phyloP scores from a whole-genome alignment of 2,797 vertebrate species.

The Tragelaphus eurycerus region DNA sequence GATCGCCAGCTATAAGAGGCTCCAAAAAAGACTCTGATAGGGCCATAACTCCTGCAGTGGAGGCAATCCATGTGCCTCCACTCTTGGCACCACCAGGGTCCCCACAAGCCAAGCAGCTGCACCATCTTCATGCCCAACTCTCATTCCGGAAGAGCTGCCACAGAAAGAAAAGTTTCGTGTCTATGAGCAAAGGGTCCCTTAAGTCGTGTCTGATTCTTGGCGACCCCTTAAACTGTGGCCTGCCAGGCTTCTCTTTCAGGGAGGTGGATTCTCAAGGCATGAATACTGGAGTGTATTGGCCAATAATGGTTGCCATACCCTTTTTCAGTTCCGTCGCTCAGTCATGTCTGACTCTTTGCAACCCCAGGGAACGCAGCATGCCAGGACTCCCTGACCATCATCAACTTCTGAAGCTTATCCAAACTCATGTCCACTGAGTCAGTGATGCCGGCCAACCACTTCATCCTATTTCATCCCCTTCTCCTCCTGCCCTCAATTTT shows the following conservation, averaged over 20 bases:
- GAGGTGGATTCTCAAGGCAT: neutral
- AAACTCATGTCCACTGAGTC: neutral
- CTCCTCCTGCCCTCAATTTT: neutral
- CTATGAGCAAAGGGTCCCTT: neutral
- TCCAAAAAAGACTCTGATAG: neutral
- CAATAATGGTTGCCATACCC: neutral
- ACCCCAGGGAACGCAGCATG: rapidly evolving
- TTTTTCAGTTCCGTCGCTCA: neutral
- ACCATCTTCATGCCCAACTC: neutral
- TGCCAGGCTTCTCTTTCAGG: neutral
- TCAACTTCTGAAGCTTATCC: neutral
- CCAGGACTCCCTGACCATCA: neutral
- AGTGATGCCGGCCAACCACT: neutral
- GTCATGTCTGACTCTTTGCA: rapidly evolving
- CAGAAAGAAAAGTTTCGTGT: neutral
- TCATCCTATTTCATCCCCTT: neutral
- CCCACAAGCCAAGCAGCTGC: neutral
- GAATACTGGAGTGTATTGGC: neutral
- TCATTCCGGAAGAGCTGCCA: neutral
- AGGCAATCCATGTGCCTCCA: neutral
- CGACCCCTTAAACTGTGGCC: rapidly evolving
- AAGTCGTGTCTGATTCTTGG: neutral
- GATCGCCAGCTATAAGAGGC: neutral
- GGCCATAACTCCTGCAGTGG: rapidly evolving
- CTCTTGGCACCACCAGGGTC: neutral